Base-by-base conservation (phyloP, 2,113 vertebrate species). In the Silurus meridionalis region DNA sequence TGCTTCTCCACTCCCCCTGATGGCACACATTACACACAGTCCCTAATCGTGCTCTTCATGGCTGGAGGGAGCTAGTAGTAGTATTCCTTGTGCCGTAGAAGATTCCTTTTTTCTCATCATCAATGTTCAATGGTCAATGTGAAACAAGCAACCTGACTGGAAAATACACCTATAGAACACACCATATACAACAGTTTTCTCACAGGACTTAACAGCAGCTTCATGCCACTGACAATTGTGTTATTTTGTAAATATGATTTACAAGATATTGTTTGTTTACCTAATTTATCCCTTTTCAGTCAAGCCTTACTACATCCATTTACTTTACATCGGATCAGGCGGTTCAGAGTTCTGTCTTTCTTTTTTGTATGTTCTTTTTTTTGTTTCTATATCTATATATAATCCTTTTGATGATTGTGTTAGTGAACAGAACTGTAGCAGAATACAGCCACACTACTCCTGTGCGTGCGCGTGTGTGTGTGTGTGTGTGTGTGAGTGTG, bases 211-310 rank as follows among this genome's bases (percentile, higher is more conserved):
- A 84, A 64, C 25, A 67, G 60, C 83, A 66, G 46, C 72, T 77
- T 21, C 48, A 25, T 21, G 5, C n/a, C 58, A 63, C 55, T 74
- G 71, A 72, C 9, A 6, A 53, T 28, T 61, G 48, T 79, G 11
- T 55, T 85, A 0, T 53, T 46, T 58, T 84, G 66, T 85, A 88
- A 8, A 85, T 85, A 88, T 72, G 55, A 85, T 17, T 77, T 14
- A 19, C 0, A 0, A 50, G 55, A 7, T 28, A 19, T 37, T 37
- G 37, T 37, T 37, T 25, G 48, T 66, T 53, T 66, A 28, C 53
- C 64, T 37, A 64, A 71, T 72, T 60, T 23, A 46, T 84, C 77
- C 50, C 8, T 63, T 83, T 50, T 79, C 82, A 79, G 23, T 50
- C 60, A 69, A 13, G 72, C 80, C 19, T 52, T 37, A 21, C 50